Conservation (phyloP, 92 coral and sea anemone genomes). For the Meandrina meandrites region DNA sequence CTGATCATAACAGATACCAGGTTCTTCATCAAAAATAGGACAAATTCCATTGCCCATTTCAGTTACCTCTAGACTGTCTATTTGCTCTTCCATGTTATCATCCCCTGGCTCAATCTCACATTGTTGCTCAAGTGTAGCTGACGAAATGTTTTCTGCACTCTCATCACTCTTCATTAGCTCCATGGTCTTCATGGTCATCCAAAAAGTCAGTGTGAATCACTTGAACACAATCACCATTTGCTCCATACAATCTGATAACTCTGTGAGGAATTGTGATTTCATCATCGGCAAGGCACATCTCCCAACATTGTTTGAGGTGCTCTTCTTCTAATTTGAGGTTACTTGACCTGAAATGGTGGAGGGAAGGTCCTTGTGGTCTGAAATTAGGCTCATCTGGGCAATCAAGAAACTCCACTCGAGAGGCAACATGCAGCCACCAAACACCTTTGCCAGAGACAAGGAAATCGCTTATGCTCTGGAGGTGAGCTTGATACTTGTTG, state of each 20-base stretch:
- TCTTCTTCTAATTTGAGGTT: slow-evolving; percentile 51
- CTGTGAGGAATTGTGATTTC: slow-evolving; percentile 26
- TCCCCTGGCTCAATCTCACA: not conserved
- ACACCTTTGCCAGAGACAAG: slow-evolving; percentile 59
- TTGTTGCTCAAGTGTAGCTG: not conserved
- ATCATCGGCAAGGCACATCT: slow-evolving; percentile 18
- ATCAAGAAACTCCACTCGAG: slow-evolving; percentile 66
- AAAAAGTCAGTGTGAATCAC: slow-evolving; percentile 35
- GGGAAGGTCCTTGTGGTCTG: slow-evolving; percentile 54
- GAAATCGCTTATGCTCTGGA: slow-evolving; percentile 61
- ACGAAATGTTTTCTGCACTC: not conserved
- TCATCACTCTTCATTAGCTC: slow-evolving; percentile 3
- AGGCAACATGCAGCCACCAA: slow-evolving; percentile 61
- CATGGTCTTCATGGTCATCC: slow-evolving; percentile 6
- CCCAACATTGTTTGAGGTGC: slow-evolving; percentile 41
- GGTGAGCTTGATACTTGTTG: slow-evolving; percentile 62
- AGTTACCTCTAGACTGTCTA: not conserved
- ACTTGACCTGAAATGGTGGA: slow-evolving; percentile 69
- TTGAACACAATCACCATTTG: slow-evolving; percentile 34
- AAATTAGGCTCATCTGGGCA: slow-evolving; percentile 49
- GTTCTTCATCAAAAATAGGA: not conserved
- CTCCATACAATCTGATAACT: slow-evolving; percentile 34
- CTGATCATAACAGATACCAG: not conserved
- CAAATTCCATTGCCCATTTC: not conserved
- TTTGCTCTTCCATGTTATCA: not conserved